These are phyloP conservation scores for Xestoiulus laeticollis DNA, from an alignment of 2,888 invertebrate genomes.

Conservation along the genomic window DNA sequence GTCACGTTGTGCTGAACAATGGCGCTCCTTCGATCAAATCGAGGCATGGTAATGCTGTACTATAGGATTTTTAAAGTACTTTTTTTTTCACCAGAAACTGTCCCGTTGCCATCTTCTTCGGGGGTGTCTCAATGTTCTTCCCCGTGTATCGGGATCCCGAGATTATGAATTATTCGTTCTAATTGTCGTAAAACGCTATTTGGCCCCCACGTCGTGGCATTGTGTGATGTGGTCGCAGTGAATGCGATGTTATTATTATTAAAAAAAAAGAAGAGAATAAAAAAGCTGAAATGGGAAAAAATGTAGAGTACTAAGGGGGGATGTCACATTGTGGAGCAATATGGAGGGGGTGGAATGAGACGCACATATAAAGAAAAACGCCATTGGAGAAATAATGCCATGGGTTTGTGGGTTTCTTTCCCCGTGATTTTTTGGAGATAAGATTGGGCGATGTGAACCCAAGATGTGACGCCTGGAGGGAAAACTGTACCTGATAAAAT, in stretches of 20 bases:
- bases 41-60: constrained; percentile 7
- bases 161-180: constrained; percentile 41
- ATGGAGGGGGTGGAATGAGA: constrained; percentile 1
- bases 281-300: constrained; percentile 14
- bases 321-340: neutral
- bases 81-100: constrained; percentile 1
- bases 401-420: neutral
- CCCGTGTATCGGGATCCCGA: neutral
- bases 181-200: constrained; percentile 27
- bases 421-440: neutral
- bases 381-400: neutral
- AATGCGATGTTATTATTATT: constrained; percentile 41
- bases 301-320: neutral
- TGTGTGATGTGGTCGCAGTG: neutral
- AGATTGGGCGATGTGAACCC: neutral
- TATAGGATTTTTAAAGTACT: constrained; percentile 40
- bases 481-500: neutral
- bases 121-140: constrained; percentile 30
- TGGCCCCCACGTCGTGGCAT: constrained; percentile 4
- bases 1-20: neutral
- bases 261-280: neutral
- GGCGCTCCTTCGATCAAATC: constrained; percentile 35
- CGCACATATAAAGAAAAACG: neutral
- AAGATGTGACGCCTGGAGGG: constrained; percentile 31
- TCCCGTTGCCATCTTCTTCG: neutral